A percentile compares a stretch with the other conserved stretches of the same genome.
Conservation (phyloP, 2,113 vertebrate species). For the Osmerus mordax region DNA sequence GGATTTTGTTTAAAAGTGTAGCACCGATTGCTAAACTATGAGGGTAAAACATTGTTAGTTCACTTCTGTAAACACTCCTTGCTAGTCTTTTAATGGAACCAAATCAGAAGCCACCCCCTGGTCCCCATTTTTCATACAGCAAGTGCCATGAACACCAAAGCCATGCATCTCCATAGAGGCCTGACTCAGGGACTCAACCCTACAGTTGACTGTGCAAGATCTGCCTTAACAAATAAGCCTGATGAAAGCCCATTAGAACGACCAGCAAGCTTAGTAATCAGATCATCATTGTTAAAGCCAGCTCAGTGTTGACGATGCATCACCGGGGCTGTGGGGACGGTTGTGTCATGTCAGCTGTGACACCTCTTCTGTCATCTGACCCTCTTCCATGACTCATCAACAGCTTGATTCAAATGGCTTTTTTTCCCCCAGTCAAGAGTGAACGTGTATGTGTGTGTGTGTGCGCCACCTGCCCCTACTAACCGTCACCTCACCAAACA, state of each 20-base stretch:
- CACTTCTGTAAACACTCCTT: no score
- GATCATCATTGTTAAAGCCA: slow-evolving; percentile 21
- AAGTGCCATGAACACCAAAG: not conserved
- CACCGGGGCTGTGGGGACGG: not conserved
- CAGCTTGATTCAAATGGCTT: not conserved
- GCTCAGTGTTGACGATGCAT: slow-evolving; percentile 1
- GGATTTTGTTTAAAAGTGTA: no score
- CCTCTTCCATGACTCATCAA: not conserved
- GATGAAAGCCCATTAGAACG: slow-evolving; percentile 28
- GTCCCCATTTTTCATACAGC: no score
- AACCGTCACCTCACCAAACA: not conserved
- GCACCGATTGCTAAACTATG: no score
- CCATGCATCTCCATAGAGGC: not conserved
- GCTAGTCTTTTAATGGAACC: no score
- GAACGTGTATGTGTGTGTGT: not conserved
- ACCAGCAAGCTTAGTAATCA: slow-evolving; percentile 21
- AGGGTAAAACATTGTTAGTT: no score
- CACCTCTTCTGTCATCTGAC: not conserved
- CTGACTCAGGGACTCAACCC: not conserved
- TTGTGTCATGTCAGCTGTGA: not conserved
- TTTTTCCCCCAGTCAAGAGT: not conserved
- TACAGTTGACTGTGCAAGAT: not conserved
- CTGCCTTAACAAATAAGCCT: slow-evolving; percentile 34
- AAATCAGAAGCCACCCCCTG: no score
- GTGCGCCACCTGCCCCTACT: not conserved